Base-by-base conservation (phyloP, 2,888 invertebrate genomes). In the Periphyllus acericola region DNA sequence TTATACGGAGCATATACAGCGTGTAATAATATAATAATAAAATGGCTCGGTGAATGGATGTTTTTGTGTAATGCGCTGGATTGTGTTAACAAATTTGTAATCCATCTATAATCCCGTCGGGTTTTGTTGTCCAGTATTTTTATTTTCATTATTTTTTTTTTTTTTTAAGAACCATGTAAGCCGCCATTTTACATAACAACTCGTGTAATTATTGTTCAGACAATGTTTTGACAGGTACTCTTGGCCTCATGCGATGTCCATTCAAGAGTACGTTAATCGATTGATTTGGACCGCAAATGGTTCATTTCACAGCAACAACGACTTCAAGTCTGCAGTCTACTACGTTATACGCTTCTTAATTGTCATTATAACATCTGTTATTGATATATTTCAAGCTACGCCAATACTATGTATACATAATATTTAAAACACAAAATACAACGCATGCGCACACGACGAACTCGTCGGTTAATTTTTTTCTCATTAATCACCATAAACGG, bases 1-100 rank as follows among this genome's bases (percentile, higher is more conserved):
- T 83, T 87, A 87, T 81, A 74, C 72, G 55, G 25, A 72, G 55
- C 55, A 17, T 79, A 71, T 86, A 80, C 36, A 29, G 72, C 72
- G 85, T 86, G 79, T 79, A 86, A 86, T 86, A 86, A 79, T 86
- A 80, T 72, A 87, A 87, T 74, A 87, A 87, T 81, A 81, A 87
- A 86, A 86, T 32, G 87, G 79, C 60, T 74, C 60, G 80, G 74
- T 87, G 87, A 74, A 80, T 87, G 60, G 87, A 81, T 74, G 80
- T 87, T 87, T 87, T 87, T 87, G 87, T 87, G 87, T 81, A 60
- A 80, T 11, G 14, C 40, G 80, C 32, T 40, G 87, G 80, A 87
- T 87, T 87, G 87, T 87, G 87, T 87, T 87, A 87, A 87, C 87
- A 81, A 87, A 87, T 81, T 80, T 87, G 87, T 87, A 87, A 87